Conservation (phyloP, 2,113 vertebrate genomes). For the Syrmaticus mikado region DNA sequence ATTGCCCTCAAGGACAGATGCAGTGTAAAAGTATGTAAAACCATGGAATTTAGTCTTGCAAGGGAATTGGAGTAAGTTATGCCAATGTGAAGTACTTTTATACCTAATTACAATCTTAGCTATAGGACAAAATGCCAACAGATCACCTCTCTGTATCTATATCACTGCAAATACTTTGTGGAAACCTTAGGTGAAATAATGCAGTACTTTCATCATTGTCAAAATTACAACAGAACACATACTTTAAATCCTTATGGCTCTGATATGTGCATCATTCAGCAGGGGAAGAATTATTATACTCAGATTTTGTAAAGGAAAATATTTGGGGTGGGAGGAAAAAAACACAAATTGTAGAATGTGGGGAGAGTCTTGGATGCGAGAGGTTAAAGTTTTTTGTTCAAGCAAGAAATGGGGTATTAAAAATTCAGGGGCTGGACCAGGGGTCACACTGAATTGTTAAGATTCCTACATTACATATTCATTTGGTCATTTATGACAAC, state of each 20-base stretch:
- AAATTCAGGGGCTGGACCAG: slow-evolving; percentile 32
- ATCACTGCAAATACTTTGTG: background rate
- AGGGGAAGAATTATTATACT: background rate
- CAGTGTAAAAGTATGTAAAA: slow-evolving; percentile 18
- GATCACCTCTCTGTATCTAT: background rate
- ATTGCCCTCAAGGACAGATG: background rate
- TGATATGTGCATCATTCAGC: background rate
- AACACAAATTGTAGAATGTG: slow-evolving; percentile 22
- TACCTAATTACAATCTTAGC: background rate
- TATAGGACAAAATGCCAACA: background rate
- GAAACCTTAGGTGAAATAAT: background rate
- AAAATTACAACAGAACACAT: background rate
- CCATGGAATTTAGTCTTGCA: background rate
- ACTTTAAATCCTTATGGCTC: background rate
- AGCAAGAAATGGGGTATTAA: slow-evolving; percentile 40
- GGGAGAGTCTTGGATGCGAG: background rate
- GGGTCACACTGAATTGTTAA: background rate
- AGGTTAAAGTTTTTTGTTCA: slow-evolving; percentile 25
- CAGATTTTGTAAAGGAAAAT: background rate
- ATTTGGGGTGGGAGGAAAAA: background rate
- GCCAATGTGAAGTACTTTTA: background rate
- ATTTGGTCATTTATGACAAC: slow-evolving; percentile 53
- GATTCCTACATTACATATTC: slow-evolving; percentile 36
- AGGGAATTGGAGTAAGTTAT: background rate
- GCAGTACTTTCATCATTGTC: background rate